Base-by-base conservation (phyloP, 1,140 invertebrate species). In the Sycophaga agraensis region DNA sequence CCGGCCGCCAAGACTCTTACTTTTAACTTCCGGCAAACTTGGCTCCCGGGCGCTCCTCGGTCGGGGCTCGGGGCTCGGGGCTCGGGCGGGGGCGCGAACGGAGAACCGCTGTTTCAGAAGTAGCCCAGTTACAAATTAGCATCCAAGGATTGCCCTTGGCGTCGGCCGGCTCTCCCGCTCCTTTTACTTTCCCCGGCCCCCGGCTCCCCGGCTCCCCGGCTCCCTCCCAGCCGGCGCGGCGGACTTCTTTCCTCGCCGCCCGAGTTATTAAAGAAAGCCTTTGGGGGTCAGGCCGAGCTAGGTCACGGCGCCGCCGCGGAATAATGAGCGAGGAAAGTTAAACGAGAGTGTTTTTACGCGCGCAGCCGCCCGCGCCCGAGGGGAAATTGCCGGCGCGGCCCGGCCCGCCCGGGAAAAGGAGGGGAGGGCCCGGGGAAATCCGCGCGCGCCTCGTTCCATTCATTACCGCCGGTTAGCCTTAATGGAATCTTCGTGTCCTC, bases 71-170 rank as follows among this genome's bases (percentile, higher is more conserved):
- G n/a, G n/a, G n/a, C n/a, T n/a, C n/a, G n/a, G n/a, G n/a, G n/a
- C n/a, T n/a, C n/a, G n/a, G n/a, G 7, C 1, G 14, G 24, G 28
- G 3, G 37, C 56, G 37, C 6, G 24, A 31, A 17, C 21, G 62
- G 73, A 74, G 75, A 77, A 77, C 73, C 76, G 71, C 76, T 78
- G 76, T 68, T 58, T 9, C 16, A 61, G 71, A 77, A 78, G 75
- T 76, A 77, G 75, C 67, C 75, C 74, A 78, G 75, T 76, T 76
- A 76, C 75, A 78, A 78, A 78, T 78, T 76, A 77, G 74, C 75
- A 77, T 78, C 73, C 69, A 67, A 74, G 74, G 70, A 76, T 75
- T 76, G 75, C 75, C 75, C 76, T 75, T 76, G 76, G 73, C 74
- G 71, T 74, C 70, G 67, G 64, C 65, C 60, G 66, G 57, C 66